These are phyloP conservation scores for Bombus pyrosoma DNA, from an alignment of 1,140 invertebrate species.

Conservation along the genomic window DNA sequence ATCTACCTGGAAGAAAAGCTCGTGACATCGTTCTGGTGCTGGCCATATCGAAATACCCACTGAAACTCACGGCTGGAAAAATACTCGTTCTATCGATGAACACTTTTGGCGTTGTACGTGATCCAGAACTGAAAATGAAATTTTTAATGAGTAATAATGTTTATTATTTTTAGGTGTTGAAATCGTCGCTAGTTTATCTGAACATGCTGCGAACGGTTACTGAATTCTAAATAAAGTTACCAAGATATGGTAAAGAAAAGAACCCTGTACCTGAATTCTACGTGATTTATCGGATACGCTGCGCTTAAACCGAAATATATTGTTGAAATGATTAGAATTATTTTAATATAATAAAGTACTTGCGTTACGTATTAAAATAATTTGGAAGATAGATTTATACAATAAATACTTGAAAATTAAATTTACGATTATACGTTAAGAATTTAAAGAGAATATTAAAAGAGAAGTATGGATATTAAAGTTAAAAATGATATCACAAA, in stretches of 20 bases:
- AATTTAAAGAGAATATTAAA: background rate
- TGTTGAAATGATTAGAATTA: background rate
- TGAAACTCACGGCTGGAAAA: constrained; percentile 58
- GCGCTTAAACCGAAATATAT: background rate
- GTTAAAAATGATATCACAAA: background rate
- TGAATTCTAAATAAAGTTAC: background rate
- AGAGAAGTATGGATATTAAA: background rate
- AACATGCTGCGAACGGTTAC: constrained; percentile 22
- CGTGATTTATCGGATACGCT: background rate
- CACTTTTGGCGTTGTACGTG: constrained; percentile 51
- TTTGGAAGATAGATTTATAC: background rate
- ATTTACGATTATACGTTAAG: background rate
- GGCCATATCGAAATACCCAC: constrained; percentile 49
- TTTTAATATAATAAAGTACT: background rate
- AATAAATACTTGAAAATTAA: background rate
- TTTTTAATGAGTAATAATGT: too few relatives aligned
- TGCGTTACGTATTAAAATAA: background rate
- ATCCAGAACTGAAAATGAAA: background rate
- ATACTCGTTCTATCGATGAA: constrained; percentile 52
- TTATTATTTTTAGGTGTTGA: constrained; percentile 41
- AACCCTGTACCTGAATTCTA: background rate
- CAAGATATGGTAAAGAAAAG: background rate
- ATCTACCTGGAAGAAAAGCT: constrained; percentile 35
- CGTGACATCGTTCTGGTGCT: constrained; percentile 45
- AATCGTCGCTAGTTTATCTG: constrained; percentile 42